Base-by-base conservation (phyloP, 1,140 invertebrate species). In the Triops longicaudatus region DNA sequence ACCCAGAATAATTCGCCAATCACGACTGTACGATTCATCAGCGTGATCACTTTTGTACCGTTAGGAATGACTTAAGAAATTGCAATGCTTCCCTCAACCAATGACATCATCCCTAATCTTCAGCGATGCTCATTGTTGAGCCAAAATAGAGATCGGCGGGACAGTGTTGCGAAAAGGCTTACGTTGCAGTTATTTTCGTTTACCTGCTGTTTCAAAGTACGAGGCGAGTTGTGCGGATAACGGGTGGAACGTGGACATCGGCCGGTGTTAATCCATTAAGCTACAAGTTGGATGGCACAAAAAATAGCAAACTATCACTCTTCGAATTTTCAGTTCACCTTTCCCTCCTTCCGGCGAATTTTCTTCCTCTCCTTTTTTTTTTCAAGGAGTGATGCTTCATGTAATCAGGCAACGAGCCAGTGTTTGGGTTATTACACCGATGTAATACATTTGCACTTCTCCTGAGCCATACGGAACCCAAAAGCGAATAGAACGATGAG, bases 21-120 rank as follows among this genome's bases (percentile, higher is more conserved):
- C 50, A 63, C 50, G 50, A 63, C 50, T 10, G 50, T 63, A 63
- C 50, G 17, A 63, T 63, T 63, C 50, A 63, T 63, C 50, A 63
- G 22, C 17, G 50, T 63, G 50, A 63, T 63, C 50, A 63, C 50
- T n/a, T 11, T 63, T 63, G 14, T 63, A 63, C 50, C 50, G 50
- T 22, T 63, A 63, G 50, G 43, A 44, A 17, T n/a, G 50, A 63
- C 50, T 63, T 63, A 6, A 63, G 50, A 17, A 63, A n/a, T 63
- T 22, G 50, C 50, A 63, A 63, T 14, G 50, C 50, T 63, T 5
- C 50, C 3, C 31, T 7, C 31, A 63, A 14, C 14, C 50, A n/a
- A 22, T 63, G 50, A 63, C 50, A 22, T 63, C 50, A 63, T 63
- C 50, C 50, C 50, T 22, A 63, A 63, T 63, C 50, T 63, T 63